These are phyloP conservation scores for Sylvilagus bachmani DNA, from an alignment of 2,113 vertebrate genomes.

Conservation along the genomic window DNA sequence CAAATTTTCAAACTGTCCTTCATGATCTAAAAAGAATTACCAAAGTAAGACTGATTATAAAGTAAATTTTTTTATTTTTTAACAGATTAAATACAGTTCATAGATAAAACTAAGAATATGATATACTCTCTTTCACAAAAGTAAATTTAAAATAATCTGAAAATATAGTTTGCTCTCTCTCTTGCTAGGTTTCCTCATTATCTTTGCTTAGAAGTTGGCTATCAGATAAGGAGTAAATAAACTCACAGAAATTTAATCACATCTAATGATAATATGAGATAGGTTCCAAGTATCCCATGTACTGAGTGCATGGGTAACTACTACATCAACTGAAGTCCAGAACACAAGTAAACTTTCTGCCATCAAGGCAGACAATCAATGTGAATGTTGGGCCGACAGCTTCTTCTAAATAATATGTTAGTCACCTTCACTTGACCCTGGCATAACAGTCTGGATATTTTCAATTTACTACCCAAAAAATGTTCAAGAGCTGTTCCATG, in stretches of 20 bases:
- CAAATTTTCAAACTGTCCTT: background rate
- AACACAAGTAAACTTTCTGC: background rate
- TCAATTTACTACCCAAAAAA: background rate
- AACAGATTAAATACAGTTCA: too few species aligned
- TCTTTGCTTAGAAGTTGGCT: constrained; percentile 3
- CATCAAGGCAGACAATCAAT: background rate
- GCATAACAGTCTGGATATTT: background rate
- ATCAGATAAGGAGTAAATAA: background rate
- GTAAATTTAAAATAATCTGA: constrained; percentile 35
- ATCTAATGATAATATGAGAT: background rate
- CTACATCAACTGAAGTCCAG: background rate
- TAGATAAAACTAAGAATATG: too few species aligned
- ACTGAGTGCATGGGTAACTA: background rate
- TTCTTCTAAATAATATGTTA: background rate
- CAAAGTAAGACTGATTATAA: background rate
- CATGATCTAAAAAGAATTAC: constrained; percentile 27
- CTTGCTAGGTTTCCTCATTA: background rate
- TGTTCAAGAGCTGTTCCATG: background rate
- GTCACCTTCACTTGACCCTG: background rate
- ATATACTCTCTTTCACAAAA: too few species aligned
- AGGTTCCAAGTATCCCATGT: background rate
- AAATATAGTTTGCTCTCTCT: background rate
- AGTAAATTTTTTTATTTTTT: background rate
- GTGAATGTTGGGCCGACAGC: background rate
- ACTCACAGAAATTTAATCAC: background rate